Conservation (phyloP, 2,113 vertebrate species). For the Catharus minimus region DNA sequence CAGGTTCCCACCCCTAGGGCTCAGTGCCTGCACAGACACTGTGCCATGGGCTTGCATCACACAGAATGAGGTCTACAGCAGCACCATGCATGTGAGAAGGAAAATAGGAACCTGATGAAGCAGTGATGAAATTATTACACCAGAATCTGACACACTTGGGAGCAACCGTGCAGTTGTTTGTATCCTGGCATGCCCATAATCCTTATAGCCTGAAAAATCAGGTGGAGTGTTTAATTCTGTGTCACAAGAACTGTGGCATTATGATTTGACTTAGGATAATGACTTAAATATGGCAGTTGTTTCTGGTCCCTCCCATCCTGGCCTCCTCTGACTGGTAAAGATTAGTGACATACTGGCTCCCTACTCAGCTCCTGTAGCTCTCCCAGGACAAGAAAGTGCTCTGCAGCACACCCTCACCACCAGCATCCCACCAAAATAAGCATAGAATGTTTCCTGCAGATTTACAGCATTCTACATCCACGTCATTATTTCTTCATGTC, state of each 20-base stretch:
- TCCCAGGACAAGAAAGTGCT: background rate
- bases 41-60: background rate
- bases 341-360: background rate
- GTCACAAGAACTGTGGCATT: background rate
- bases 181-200: fast-evolving
- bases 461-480: background rate
- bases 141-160: background rate
- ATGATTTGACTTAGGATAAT: background rate
- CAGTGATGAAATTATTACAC: background rate
- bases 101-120: fast-evolving
- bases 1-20: background rate
- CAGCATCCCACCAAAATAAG: background rate
- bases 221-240: background rate
- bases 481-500: background rate
- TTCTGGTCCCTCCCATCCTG: background rate
- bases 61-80: background rate
- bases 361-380: background rate
- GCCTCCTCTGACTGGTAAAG: background rate
- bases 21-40: background rate
- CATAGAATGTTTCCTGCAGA: background rate
- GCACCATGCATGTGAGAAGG: fast-evolving
- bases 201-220: fast-evolving
- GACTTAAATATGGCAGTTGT: background rate
- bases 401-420: background rate
- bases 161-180: fast-evolving